Percentiles rank a stretch among this genome's conserved stretches.
phyloP scores from a whole-genome alignment of 2,797 vertebrate genomes.

The Schizothorax lantsangensis region DNA sequence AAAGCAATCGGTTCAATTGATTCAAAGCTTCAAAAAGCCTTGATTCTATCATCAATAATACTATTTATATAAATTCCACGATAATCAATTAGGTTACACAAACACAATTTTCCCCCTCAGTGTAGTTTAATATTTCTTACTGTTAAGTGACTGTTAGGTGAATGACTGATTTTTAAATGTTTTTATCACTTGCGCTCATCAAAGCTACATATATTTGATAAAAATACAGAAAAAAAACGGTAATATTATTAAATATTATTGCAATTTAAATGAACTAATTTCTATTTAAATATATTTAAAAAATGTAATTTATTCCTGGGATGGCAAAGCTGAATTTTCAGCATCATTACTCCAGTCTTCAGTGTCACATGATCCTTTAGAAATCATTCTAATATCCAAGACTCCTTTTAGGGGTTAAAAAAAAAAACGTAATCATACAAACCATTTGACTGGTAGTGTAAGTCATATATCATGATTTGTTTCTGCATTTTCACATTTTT shows the following conservation, averaged over 20 bases:
- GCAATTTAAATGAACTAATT: too few species aligned
- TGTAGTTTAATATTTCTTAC: not conserved
- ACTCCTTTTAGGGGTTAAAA: not conserved
- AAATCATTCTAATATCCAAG: not conserved
- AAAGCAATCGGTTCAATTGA: not conserved
- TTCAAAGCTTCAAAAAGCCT: not conserved
- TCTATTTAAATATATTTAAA: too few species aligned
- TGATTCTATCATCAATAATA: not conserved
- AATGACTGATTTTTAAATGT: not conserved
- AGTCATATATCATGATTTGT: not conserved
- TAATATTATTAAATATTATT: too few species aligned
- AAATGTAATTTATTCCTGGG: too few species aligned
- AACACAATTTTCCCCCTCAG: not conserved
- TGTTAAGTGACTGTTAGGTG: not conserved
- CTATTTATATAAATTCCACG: not conserved
- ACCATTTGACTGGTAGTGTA: not conserved
- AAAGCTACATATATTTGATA: not conserved
- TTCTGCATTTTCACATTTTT: not conserved
- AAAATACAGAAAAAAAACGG: not conserved
- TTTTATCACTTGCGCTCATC: too few species aligned
- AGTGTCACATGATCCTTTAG: not conserved
- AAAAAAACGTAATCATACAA: not conserved
- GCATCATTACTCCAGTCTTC: not conserved
- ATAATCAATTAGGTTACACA: not conserved
- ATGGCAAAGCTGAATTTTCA: too few species aligned